A percentile compares a stretch with the other conserved stretches of the same genome.
Evolutionary conservation across 1,140 invertebrate genomes (phyloP).

Genomic region (Drosophila ogumai): DNA sequence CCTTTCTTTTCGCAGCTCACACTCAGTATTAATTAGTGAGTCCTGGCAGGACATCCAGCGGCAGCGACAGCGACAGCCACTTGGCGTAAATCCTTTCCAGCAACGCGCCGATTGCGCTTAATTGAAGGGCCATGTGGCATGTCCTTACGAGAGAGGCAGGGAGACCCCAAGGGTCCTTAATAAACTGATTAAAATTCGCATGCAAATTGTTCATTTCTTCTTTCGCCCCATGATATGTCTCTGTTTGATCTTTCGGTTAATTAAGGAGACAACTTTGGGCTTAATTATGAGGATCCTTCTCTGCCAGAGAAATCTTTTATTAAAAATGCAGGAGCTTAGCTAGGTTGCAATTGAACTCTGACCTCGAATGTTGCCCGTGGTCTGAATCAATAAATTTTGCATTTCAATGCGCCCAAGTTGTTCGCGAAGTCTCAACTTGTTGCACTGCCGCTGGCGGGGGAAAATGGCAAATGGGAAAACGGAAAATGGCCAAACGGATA

Average conservation of each 20-base stretch:
- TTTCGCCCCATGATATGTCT: background rate
- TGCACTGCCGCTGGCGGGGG: conserved; percentile 23
- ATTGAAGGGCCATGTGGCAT: conserved; percentile 2
- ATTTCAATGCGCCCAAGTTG: conserved; percentile 32
- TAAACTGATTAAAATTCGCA: conserved; percentile 16
- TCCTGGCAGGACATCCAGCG: conserved; percentile 22
- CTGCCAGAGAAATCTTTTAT: background rate
- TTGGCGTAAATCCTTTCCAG: conserved; percentile 32
- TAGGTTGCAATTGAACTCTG: background rate
- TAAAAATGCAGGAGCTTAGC: background rate
- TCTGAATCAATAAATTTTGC: conserved; percentile 38
- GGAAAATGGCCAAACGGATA: background rate
- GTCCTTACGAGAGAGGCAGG: background rate
- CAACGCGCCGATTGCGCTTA: conserved; percentile 4
- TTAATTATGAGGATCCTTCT: background rate
- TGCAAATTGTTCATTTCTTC: background rate
- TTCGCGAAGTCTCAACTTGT: conserved; percentile 42
- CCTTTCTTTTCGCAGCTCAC: conserved; percentile 16
- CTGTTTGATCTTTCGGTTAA: conserved; percentile 9
- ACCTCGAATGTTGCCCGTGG: conserved; percentile 10
- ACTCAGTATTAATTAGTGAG: conserved; percentile 34
- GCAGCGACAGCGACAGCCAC: conserved; percentile 1
- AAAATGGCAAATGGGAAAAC: conserved; percentile 2
- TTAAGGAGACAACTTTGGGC: background rate
- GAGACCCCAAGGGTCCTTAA: background rate